Evolutionary conservation across 2,888 invertebrate genomes (phyloP).

Genomic region (Cecidostiba fungosa): DNA sequence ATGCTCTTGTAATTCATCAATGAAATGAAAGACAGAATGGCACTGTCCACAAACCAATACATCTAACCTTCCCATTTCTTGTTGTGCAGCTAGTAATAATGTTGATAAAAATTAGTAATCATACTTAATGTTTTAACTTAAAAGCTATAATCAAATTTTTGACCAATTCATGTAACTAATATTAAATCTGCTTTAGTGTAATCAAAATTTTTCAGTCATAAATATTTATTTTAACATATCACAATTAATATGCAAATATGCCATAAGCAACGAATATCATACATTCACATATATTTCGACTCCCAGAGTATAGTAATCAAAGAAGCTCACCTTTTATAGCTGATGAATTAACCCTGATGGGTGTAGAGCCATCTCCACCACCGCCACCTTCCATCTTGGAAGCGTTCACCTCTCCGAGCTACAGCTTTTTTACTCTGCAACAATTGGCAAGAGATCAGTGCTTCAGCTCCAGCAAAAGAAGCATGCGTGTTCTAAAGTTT

Average conservation of each 20-base stretch:
- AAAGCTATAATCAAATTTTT: too few species aligned
- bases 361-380: slow-evolving; percentile 77
- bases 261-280: background rate
- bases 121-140: too few species aligned
- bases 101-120: background rate
- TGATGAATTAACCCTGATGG: slow-evolving; percentile 76
- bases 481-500: background rate
- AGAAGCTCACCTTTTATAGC: slow-evolving; percentile 75
- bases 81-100: slow-evolving; percentile 86
- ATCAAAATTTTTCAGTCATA: background rate
- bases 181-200: too few species aligned
- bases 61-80: slow-evolving; percentile 88
- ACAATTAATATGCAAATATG: background rate
- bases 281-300: background rate
- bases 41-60: slow-evolving; percentile 92
- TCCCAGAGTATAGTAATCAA: background rate
- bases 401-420: slow-evolving; percentile 19
- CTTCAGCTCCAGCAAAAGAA: background rate
- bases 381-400: slow-evolving; percentile 77
- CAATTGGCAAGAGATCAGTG: background rate
- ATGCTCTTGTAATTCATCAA: slow-evolving; percentile 90
- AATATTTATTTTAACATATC: slow-evolving; percentile 4
- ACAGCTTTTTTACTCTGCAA: slow-evolving; percentile 51
- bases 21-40: slow-evolving; percentile 89
- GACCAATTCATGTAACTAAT: too few species aligned